These are phyloP conservation scores for Neogobius melanostomus DNA, from an alignment of 2,113 vertebrate genomes.

Conservation along the genomic window DNA sequence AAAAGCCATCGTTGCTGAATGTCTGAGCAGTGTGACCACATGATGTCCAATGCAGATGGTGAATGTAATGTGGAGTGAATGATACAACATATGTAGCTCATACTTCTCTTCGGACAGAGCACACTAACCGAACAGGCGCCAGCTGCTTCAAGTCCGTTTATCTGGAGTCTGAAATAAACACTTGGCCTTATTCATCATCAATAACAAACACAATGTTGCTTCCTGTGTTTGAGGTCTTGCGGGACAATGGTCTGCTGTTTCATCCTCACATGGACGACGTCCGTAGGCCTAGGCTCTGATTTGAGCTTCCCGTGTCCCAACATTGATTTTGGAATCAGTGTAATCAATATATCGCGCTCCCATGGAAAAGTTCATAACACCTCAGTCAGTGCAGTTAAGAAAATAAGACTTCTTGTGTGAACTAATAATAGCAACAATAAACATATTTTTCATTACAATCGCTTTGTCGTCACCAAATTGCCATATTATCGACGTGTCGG, in stretches of 20 bases:
- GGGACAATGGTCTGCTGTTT: constrained; percentile 58
- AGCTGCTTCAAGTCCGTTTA: constrained; percentile 1
- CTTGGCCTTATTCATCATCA: constrained; percentile 25
- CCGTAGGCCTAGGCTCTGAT: constrained; percentile 44
- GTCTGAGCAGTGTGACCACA: constrained; percentile 65
- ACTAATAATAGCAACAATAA: not conserved
- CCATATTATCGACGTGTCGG: too few species aligned
- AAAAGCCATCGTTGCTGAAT: constrained; percentile 48
- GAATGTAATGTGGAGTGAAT: constrained; percentile 41
- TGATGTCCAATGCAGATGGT: constrained; percentile 70
- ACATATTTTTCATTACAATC: not conserved
- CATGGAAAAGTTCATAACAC: too few species aligned
- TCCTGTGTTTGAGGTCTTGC: constrained; percentile 32
- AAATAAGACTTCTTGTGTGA: not conserved
- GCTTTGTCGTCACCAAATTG: not conserved
- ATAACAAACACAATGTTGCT: constrained; percentile 41
- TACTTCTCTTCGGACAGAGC: not conserved
- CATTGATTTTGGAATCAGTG: not conserved
- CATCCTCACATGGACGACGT: constrained; percentile 28
- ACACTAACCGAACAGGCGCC: constrained; percentile 1
- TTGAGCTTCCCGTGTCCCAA: constrained; percentile 23
- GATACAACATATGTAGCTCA: constrained; percentile 50
- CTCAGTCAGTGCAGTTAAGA: not conserved
- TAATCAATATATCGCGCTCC: too few species aligned
- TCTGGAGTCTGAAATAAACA: constrained; percentile 34